phyloP scores from a whole-genome alignment of 2,888 invertebrate genomes.

The Melitaea athalia region DNA sequence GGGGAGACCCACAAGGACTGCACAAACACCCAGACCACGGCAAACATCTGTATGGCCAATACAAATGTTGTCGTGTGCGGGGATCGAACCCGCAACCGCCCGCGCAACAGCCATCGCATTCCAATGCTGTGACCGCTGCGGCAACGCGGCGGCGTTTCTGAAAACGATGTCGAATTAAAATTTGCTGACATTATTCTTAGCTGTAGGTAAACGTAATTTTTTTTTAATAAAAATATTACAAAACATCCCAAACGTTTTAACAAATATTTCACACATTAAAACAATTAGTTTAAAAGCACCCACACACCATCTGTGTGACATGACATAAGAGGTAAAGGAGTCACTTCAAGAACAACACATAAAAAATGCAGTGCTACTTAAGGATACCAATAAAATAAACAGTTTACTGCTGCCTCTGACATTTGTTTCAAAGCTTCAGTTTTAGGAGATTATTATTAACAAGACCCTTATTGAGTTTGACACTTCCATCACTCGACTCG shows the following conservation, averaged over 20 bases:
- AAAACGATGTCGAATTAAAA: no score
- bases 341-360: slow-evolving; percentile 50
- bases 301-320: slow-evolving; percentile 42
- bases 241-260: not conserved
- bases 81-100: no score
- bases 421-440: slow-evolving; percentile 53
- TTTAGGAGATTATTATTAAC: slow-evolving; percentile 66
- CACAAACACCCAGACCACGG: no score
- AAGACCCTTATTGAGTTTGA: slow-evolving; percentile 51
- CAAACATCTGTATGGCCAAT: no score
- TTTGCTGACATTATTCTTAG: no score
- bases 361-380: slow-evolving; percentile 56
- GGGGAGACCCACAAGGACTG: no score
- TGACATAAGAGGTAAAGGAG: slow-evolving; percentile 34
- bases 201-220: no score
- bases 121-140: no score
- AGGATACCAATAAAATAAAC: slow-evolving; percentile 71
- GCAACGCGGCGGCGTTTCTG: no score
- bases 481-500: slow-evolving; percentile 59
- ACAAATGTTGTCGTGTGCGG: no score
- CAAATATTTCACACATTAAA: slow-evolving; percentile 12
- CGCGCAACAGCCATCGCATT: no score
- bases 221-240: no score
- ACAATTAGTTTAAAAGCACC: slow-evolving; percentile 38
- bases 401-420: slow-evolving; percentile 72